phyloP scores from a whole-genome alignment of 2,113 vertebrate genomes.

The Leptobrachium leishanense region DNA sequence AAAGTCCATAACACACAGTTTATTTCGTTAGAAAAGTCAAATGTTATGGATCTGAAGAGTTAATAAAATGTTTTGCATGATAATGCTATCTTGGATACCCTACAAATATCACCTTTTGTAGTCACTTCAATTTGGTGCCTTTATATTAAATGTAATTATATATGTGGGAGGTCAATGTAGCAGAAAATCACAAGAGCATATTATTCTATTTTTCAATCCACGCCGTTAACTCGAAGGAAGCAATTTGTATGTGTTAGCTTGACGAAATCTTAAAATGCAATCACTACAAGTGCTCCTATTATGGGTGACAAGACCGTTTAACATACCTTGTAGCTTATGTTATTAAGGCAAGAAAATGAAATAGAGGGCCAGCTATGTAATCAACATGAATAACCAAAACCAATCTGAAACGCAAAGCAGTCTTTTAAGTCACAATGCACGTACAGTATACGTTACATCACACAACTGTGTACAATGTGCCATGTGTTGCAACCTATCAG shows the following conservation, averaged over 20 bases:
- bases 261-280: conserved; percentile 36
- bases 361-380: conserved; percentile 13
- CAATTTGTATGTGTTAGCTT: conserved; percentile 40
- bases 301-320: conserved; percentile 37
- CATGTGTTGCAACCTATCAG: no score
- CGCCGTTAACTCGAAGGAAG: conserved; percentile 40
- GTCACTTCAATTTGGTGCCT: conserved; percentile 23
- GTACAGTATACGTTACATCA: no score
- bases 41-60: not conserved
- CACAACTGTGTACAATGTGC: no score
- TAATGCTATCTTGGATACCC: conserved; percentile 16
- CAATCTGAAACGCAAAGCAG: no score
- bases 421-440: no score
- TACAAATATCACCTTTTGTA: conserved; percentile 25
- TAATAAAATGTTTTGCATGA: conserved; percentile 34
- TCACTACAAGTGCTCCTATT: conserved; percentile 38
- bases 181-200: conserved; percentile 28
- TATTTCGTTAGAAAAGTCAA: not conserved
- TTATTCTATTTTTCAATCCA: conserved; percentile 41
- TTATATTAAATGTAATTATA: conserved; percentile 44
- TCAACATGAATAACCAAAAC: conserved; percentile 22
- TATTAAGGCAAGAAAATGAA: conserved; percentile 33
- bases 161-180: conserved; percentile 37
- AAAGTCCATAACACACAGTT: not conserved
- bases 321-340: conserved; percentile 31